Evolutionary conservation across 2,797 vertebrate genomes (phyloP).

Genomic region (Sphenopsis melanotis): DNA sequence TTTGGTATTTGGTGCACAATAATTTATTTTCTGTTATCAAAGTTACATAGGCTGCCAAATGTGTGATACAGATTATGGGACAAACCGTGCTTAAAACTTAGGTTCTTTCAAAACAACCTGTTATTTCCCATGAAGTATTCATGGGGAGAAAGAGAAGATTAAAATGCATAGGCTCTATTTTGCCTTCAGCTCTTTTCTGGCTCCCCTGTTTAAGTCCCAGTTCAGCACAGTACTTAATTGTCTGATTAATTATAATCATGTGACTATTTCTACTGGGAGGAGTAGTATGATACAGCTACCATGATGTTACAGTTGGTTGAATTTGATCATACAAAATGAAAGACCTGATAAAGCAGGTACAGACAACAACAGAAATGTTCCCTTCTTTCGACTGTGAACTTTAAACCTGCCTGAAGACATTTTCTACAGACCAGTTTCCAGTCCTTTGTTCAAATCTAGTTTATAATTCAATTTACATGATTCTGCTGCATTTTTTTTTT

Average conservation of each 20-base stretch:
- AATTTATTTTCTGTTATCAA: constrained; percentile 22
- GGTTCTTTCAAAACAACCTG: neutral
- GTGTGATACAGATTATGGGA: neutral
- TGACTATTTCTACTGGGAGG: neutral
- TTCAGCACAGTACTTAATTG: constrained; percentile 4
- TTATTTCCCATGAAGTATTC: neutral
- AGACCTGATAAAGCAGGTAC: neutral
- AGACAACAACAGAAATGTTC: neutral
- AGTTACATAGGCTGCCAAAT: neutral
- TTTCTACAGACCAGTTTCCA: neutral
- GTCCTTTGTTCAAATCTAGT: neutral
- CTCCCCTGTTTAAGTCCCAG: neutral
- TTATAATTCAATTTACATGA: neutral
- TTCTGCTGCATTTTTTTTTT: neutral
- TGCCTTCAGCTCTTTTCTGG: neutral
- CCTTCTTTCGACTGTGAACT: neutral
- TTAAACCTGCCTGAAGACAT: neutral
- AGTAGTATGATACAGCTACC: neutral
- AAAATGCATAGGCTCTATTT: neutral
- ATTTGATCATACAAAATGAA: neutral
- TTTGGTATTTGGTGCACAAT: neutral
- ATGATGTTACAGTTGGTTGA: neutral
- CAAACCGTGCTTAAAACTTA: neutral
- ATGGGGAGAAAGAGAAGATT: neutral
- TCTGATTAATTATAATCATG: constrained; percentile 18